phyloP scores from a whole-genome alignment of 2,113 vertebrate genomes.

The Ceuthmochares aereus region DNA sequence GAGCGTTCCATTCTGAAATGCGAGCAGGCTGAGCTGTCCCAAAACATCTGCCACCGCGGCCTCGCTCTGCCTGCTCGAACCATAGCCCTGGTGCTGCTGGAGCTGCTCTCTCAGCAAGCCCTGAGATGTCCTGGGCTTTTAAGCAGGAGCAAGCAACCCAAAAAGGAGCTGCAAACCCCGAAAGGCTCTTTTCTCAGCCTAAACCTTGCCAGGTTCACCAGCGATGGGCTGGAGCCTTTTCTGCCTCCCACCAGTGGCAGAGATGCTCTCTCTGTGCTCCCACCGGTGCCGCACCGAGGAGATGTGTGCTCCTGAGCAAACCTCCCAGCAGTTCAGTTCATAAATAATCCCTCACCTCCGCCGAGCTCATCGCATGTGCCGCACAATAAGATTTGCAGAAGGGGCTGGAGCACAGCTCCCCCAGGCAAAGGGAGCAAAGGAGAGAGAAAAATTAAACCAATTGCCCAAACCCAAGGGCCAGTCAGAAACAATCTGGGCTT shows the following conservation, averaged over 20 bases:
- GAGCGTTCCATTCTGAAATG: neutral
- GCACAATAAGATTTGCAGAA: fast-evolving
- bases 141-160: neutral
- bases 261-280: fast-evolving
- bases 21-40: neutral
- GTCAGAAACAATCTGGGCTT: neutral
- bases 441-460: neutral
- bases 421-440: neutral
- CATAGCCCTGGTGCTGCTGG: fast-evolving
- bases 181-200: neutral
- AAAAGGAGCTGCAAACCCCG: neutral
- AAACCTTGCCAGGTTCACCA: neutral
- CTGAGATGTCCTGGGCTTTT: neutral
- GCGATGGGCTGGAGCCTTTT: neutral
- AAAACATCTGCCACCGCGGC: neutral
- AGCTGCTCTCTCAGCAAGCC: neutral
- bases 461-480: neutral
- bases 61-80: fast-evolving
- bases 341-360: neutral
- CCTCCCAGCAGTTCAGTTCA: neutral
- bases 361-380: fast-evolving
- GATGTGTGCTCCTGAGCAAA: fast-evolving
- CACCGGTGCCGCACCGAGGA: fast-evolving
- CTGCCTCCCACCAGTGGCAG: neutral
- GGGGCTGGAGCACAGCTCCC: neutral